A percentile compares a stretch with the other conserved stretches of the same genome.
Conservation (phyloP, 2,888 invertebrate species). For the Listrodromus nycthemerus region DNA sequence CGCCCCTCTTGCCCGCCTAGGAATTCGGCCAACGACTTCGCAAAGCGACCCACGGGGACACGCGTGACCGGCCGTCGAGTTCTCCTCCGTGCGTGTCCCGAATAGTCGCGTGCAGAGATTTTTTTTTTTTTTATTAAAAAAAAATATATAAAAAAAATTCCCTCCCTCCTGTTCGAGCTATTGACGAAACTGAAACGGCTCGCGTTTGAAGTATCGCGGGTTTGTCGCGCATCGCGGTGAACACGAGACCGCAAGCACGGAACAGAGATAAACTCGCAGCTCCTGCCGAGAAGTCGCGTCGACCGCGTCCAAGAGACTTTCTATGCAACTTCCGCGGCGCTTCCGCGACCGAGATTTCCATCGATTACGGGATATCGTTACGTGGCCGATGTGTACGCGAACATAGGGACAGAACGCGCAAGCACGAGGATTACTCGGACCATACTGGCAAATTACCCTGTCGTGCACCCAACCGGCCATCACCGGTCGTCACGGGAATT, state of each 20-base stretch:
- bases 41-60: constrained; percentile 25
- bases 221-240: background rate
- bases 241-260: background rate
- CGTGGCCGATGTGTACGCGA: constrained; percentile 33
- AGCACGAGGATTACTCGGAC: constrained; percentile 6
- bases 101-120: constrained; percentile 21
- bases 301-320: constrained; percentile 73
- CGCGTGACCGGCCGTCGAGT: constrained; percentile 5
- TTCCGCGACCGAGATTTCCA: constrained; percentile 75
- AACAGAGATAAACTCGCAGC: background rate
- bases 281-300: constrained; percentile 16
- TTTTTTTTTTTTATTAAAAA: background rate
- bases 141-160: no score
- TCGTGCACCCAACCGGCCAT: background rate
- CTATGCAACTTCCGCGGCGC: constrained; percentile 78
- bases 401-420: background rate
- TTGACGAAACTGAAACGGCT: constrained; percentile 17
- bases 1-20: constrained; percentile 29
- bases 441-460: background rate
- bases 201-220: constrained; percentile 1
- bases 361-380: constrained; percentile 75
- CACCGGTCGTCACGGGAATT: constrained; percentile 12
- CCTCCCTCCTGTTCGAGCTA: background rate
- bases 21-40: constrained; percentile 51
- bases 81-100: constrained; percentile 15